phyloP scores from a whole-genome alignment of 2,888 invertebrate genomes.

The Anthoptus insignis region DNA sequence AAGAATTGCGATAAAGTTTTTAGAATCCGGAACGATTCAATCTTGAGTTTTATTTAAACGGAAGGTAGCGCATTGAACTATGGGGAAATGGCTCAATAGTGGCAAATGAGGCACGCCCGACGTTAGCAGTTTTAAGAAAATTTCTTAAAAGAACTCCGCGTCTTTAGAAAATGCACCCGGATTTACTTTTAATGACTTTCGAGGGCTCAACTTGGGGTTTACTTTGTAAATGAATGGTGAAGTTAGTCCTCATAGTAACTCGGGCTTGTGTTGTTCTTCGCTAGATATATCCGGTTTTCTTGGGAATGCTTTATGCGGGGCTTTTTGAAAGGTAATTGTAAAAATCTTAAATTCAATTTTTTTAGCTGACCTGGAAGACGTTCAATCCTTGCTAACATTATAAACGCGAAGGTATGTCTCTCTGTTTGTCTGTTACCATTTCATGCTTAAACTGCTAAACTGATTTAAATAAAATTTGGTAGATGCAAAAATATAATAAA shows the following conservation, averaged over 20 bases:
- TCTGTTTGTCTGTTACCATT: no score
- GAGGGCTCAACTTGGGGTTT: slow-evolving; percentile 79
- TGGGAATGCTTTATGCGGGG: background rate
- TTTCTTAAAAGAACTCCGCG: slow-evolving; percentile 79
- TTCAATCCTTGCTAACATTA: no score
- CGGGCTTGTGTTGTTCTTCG: slow-evolving; percentile 48
- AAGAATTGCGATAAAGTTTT: slow-evolving; percentile 50
- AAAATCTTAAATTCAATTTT: no score
- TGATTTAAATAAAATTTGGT: no score
- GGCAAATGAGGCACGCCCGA: slow-evolving; percentile 81
- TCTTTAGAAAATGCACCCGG: slow-evolving; percentile 83
- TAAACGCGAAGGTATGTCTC: no score
- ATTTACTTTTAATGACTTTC: slow-evolving; percentile 86
- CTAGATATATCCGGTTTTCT: slow-evolving; percentile 53
- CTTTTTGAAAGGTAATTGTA: no score
- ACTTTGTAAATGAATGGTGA: slow-evolving; percentile 77
- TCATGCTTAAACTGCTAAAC: no score
- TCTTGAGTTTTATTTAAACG: slow-evolving; percentile 70
- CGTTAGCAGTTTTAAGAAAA: slow-evolving; percentile 79
- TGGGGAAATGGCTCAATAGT: slow-evolving; percentile 76
- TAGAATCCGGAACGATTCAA: slow-evolving; percentile 63
- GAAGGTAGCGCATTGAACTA: slow-evolving; percentile 68
- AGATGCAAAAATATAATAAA: no score
- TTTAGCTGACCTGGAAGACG: no score
- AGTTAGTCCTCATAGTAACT: slow-evolving; percentile 59